A percentile compares a stretch with the other conserved stretches of the same genome.
Conservation (phyloP, 2,113 vertebrate genomes). For the Toxotes jaculatrix region DNA sequence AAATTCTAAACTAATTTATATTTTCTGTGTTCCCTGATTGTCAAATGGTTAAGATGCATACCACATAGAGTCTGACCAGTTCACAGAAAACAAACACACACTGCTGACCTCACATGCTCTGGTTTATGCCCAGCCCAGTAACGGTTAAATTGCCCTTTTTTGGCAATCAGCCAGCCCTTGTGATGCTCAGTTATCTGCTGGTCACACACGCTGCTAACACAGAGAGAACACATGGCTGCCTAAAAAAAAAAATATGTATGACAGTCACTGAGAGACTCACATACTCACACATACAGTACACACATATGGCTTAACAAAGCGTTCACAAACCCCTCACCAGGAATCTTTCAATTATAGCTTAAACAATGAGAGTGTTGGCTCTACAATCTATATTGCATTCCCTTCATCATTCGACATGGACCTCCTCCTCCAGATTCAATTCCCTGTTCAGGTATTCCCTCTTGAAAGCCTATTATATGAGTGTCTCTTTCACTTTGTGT, state of each 20-base stretch:
- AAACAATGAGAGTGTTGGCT: slow-evolving; percentile 32
- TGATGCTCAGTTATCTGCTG: slow-evolving; percentile 48
- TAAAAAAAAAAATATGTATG: background rate
- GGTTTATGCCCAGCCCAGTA: background rate
- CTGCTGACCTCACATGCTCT: background rate
- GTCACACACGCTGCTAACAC: slow-evolving; percentile 10
- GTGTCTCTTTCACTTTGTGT: slow-evolving; percentile 5
- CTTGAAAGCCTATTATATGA: slow-evolving; percentile 9
- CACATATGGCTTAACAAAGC: slow-evolving; percentile 21
- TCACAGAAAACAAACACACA: slow-evolving; percentile 1
- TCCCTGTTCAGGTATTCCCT: slow-evolving; percentile 10
- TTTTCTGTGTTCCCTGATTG: too few species aligned
- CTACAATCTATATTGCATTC: slow-evolving; percentile 45
- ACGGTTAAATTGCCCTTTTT: slow-evolving; percentile 5
- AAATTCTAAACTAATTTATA: too few species aligned
- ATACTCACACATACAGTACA: slow-evolving; percentile 14
- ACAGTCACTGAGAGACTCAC: slow-evolving; percentile 2
- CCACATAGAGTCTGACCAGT: too few species aligned
- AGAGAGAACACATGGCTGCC: slow-evolving; percentile 5
- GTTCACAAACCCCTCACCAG: slow-evolving; percentile 26
- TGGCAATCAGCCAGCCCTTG: slow-evolving; percentile 16
- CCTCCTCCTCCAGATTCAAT: slow-evolving; percentile 27
- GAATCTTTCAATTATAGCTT: slow-evolving; percentile 54
- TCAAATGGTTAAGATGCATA: too few species aligned
- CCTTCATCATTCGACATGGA: slow-evolving; percentile 10